Conservation (phyloP, 2,888 invertebrate genomes). For the Pandemis cinnamomeana region DNA sequence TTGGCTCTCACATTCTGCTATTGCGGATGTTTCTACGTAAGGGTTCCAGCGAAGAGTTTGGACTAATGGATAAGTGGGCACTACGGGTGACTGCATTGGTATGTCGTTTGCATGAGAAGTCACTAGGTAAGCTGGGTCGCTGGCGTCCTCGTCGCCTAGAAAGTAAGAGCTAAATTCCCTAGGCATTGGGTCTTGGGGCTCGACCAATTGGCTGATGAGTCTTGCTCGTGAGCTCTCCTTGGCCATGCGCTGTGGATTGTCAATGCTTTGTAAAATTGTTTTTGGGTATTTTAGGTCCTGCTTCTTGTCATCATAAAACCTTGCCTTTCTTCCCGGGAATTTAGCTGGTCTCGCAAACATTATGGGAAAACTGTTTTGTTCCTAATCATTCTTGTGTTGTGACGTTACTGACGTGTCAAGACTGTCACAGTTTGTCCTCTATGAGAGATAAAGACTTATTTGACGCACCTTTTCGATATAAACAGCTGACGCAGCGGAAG, state of each 20-base stretch:
- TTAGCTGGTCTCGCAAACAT: conserved; percentile 2
- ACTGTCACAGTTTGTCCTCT: conserved; percentile 3
- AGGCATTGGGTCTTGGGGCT: conserved; percentile 42
- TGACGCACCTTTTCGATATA: conserved; percentile 45
- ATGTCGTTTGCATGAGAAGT: conserved; percentile 52
- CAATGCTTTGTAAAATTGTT: not conserved
- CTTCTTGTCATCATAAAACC: not conserved
- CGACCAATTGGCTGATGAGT: conserved; percentile 48
- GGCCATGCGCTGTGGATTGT: conserved; percentile 50
- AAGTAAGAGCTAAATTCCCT: conserved; percentile 58
- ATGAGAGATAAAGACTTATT: conserved; percentile 16
- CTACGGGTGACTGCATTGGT: conserved; percentile 40
- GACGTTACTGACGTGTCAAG: not conserved
- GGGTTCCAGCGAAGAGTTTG: conserved; percentile 57
- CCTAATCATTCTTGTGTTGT: not conserved
- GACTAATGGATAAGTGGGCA: conserved; percentile 51
- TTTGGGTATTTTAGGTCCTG: not conserved
- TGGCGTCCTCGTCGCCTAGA: conserved; percentile 39
- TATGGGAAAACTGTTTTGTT: not conserved
- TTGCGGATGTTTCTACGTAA: conserved; percentile 47
- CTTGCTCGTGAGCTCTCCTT: conserved; percentile 52
- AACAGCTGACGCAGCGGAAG: conserved; percentile 80
- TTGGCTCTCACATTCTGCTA: conserved; percentile 45
- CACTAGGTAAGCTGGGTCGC: conserved; percentile 42
- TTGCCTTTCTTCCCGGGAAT: not conserved